Evolutionary conservation across 2,888 invertebrate species (phyloP).

Genomic region (Pseudoips prasinana): DNA sequence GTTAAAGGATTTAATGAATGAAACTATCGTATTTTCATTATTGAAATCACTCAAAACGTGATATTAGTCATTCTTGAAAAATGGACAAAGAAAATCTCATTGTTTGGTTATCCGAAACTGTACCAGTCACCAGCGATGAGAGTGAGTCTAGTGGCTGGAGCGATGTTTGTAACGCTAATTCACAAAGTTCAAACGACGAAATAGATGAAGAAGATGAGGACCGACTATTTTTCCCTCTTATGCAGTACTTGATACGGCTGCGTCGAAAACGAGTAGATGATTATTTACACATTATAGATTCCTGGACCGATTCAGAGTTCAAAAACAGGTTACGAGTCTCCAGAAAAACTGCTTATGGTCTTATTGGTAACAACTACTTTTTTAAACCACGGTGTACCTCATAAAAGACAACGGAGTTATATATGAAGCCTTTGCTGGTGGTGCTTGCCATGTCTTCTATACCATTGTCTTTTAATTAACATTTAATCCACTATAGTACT

Average conservation of each 20-base stretch:
- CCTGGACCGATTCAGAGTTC: slow-evolving; percentile 58
- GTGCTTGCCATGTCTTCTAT: too few species aligned
- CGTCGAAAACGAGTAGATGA: slow-evolving; percentile 55
- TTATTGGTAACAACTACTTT: slow-evolving; percentile 43
- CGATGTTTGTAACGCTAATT: slow-evolving; percentile 38
- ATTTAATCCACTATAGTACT: too few species aligned
- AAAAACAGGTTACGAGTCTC: slow-evolving; percentile 55
- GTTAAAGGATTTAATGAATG: too few species aligned
- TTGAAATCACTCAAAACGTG: too few species aligned
- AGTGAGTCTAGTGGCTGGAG: slow-evolving; percentile 53
- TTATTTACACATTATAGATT: slow-evolving; percentile 57
- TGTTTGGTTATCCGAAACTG: slow-evolving; percentile 40
- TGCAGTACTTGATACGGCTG: slow-evolving; percentile 54
- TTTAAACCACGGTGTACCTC: too few species aligned
- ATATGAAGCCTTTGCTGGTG: too few species aligned
- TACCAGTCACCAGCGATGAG: slow-evolving; percentile 37
- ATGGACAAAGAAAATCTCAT: slow-evolving; percentile 43
- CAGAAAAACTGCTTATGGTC: slow-evolving; percentile 45
- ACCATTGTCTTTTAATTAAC: slow-evolving; percentile 43
- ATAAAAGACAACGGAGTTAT: too few species aligned
- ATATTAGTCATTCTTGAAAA: too few species aligned
- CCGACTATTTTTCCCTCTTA: slow-evolving; percentile 53
- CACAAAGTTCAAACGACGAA: slow-evolving; percentile 43
- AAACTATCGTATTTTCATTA: too few species aligned
- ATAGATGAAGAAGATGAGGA: slow-evolving; percentile 42